A percentile compares a stretch with the other conserved stretches of the same genome.
These are phyloP conservation scores for Aphelocoma coerulescens DNA, from an alignment of 2,113 vertebrate genomes.

Conservation along the genomic window DNA sequence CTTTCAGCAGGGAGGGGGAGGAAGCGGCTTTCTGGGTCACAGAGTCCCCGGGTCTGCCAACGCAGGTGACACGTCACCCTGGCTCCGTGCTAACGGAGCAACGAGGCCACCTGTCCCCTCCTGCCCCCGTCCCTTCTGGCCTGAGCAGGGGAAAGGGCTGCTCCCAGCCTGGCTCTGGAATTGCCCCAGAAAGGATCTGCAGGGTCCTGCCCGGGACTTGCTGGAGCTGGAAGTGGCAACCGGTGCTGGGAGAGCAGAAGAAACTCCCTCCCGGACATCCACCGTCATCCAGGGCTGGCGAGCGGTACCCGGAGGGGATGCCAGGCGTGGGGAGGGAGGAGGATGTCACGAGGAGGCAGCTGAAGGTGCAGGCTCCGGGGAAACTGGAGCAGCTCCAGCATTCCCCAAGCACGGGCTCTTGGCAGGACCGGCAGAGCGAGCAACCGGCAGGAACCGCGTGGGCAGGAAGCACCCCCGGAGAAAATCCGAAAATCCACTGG, in stretches of 20 bases:
- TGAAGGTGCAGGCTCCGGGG: background rate
- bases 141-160: background rate
- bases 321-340: background rate
- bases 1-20: background rate
- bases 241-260: background rate
- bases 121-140: background rate
- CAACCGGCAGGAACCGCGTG: background rate
- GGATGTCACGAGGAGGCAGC: constrained; percentile 6
- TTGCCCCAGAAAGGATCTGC: background rate
- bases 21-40: constrained; percentile 21
- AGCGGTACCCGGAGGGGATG: background rate
- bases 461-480: background rate
- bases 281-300: background rate
- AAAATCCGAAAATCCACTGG: background rate
- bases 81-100: background rate
- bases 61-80: background rate
- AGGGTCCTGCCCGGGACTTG: background rate
- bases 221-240: background rate
- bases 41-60: background rate
- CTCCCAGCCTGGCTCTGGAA: background rate
- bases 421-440: background rate
- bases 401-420: background rate
- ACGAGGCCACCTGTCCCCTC: background rate
- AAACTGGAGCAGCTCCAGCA: constrained; percentile 42
- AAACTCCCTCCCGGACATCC: background rate